Evolutionary conservation across 2,113 vertebrate species (phyloP), one percentile per base, ranked within the genome.

Genomic region (Pionites leucogaster): DNA sequence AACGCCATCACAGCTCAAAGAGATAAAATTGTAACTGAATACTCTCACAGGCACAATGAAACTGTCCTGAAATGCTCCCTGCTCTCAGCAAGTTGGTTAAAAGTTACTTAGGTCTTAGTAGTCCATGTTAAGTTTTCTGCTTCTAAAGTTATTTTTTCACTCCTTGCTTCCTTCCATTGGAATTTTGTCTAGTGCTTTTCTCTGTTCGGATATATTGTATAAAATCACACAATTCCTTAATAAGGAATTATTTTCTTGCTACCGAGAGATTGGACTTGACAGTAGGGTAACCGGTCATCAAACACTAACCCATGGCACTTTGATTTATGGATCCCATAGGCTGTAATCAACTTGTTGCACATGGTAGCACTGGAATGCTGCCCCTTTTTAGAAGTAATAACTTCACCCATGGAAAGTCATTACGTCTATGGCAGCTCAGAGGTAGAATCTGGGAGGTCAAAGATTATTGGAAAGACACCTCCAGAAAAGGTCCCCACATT

Each of bases 1-100:
- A 89, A 78, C 79, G 63, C 39, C 78, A 83, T 74, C 68, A 55
- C 65, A 88, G 49, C 79, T 85, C 28, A 82, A 27, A 77, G 44
- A 91, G 93, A 94, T 95, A 90, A 93, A 95, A 81, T 19, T 84
- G 69, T 94, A 95, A 88, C 78, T 69, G 44, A 92, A 80, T 42
- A 67, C 52, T 72, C 69, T 86, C 74, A 75, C 9, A 78, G 63
- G 82, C 53, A 67, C 62, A 91, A 83, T 63, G 63, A 88, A 88
- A 50, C 82, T 91, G 93, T 93, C 87, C 94, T 90, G 69, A 92
- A 95, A 88, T 93, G 67, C 75, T 92, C 82, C 52, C 80, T 88
- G 88, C 79, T 88, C 20, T 49, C 33, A 69, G 35, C 11, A 89
- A 83, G 23, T 12, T 49, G 55, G 68, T 11, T 78, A 35, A 67